Base-by-base conservation (phyloP, 1,140 invertebrate species). In the Heliothis virescens region DNA sequence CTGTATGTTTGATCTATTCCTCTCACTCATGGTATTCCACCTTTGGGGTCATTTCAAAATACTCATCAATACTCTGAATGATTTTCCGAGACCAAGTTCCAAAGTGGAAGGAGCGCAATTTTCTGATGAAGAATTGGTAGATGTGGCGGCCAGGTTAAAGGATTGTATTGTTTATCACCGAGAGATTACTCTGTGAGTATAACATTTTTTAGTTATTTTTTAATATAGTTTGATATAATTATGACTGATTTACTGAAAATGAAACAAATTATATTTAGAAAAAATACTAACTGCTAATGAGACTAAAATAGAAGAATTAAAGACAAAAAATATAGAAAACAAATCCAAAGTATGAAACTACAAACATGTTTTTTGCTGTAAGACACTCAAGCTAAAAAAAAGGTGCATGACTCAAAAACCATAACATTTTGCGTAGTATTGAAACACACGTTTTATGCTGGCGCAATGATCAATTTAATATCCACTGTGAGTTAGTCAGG, bases 41-140 rank as follows among this genome's bases (percentile, higher is more conserved):
- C n/a, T 87, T 57, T 85, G 82, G 82, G 87, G 87, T 10, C 84
- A 88, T 81, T 80, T 87, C 52, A 87, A 87, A 57, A 86, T 87
- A 26, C 50, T 88, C 1, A 57, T 73, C n/a, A 10, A 85, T 52
- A 79, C 75, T n/a, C 71, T 88, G 0, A 79, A 83, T 10, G 67
- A 71, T 10, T 88, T 88, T 57, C 83, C 87, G 12, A 81, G 29
- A 75, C 85, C 84, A n/a, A 34, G 7, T 26, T 12, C 21, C 15
- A 18, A 29, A 16, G 11, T 29, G 47, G 34, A 15, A 7, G n/a
- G 0, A n/a, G 48, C 48, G 2, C 65, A 55, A 65, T 76, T 41
- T 55, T 57, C 79, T 1, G 47, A 80, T 13, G 79, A 81, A 48
- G 82, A 87, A 60, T 21, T 53, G 0, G 10, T 26, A 10, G 57